A percentile compares a stretch with the other conserved stretches of the same genome.
These are phyloP conservation scores for Leptopilina clavipes DNA, from an alignment of 1,140 invertebrate species.

Conservation along the genomic window DNA sequence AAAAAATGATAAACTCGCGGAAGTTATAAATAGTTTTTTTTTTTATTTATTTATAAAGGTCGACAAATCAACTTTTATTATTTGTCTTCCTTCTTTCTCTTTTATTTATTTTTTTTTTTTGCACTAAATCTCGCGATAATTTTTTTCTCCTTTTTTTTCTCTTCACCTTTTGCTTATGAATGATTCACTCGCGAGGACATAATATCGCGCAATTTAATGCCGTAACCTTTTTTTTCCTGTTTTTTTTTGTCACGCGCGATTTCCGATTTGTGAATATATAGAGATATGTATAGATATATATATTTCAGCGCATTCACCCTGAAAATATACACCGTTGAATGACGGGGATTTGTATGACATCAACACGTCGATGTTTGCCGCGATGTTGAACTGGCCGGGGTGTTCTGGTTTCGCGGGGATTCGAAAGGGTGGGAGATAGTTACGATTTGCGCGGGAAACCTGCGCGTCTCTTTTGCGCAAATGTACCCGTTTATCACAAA, in stretches of 20 bases:
- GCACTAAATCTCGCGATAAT: background rate
- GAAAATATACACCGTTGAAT: slow-evolving; percentile 7
- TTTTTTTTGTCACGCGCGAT: slow-evolving; percentile 12
- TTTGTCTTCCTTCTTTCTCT: background rate
- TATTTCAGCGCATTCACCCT: slow-evolving; percentile 32
- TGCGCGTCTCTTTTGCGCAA: slow-evolving; percentile 59
- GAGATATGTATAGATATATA: no score
- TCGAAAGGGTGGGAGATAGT: slow-evolving; percentile 47
- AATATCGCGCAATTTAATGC: background rate
- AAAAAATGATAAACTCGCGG: background rate
- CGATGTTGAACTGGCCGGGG: slow-evolving; percentile 71
- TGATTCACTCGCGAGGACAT: background rate
- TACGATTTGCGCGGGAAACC: slow-evolving; percentile 66
- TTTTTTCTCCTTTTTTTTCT: background rate
- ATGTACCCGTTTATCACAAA: slow-evolving; percentile 6
- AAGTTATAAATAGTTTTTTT: background rate
- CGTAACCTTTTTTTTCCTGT: background rate
- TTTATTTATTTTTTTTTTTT: no score
- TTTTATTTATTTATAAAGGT: background rate
- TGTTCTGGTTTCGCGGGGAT: slow-evolving; percentile 70
- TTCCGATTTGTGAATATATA: slow-evolving; percentile 19
- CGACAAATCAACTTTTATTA: background rate
- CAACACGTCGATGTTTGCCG: slow-evolving; percentile 65
- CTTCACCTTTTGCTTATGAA: background rate
- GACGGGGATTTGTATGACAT: slow-evolving; percentile 44